Evolutionary conservation across 2,797 vertebrate species (phyloP), one percentile per base, ranked within the genome.

Genomic region (Macrochelys suwanniensis): DNA sequence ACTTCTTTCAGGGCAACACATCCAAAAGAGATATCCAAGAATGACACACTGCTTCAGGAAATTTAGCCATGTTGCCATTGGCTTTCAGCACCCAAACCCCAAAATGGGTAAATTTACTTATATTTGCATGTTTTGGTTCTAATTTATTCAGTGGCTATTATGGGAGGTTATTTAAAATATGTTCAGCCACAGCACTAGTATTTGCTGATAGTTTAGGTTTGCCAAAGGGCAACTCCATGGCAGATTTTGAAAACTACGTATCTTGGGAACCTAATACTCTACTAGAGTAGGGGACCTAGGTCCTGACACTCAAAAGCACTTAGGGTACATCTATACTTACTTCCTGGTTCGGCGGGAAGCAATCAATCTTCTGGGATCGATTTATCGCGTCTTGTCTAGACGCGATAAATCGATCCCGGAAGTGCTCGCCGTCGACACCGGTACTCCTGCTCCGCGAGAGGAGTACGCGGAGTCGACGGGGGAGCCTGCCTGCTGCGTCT

Each of bases 181-280:
- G 80, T 31, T 45, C 84, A 45, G n/a, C 8, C 77, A 65, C 51
- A 84, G 71, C 71, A 82, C n/a, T 47, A 85, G n/a, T 26, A 68
- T 68, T 68, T 68, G 61, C 33, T 68, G 33, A 21, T 86, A 53
- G 6, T 1, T 91, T 76, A 2, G 9, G 77, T 89, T 93, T 84
- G n/a, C 79, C 6, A 84, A 82, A 91, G 54, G 28, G 26, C 33
- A 65, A 65, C 4, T 33, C n/a, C 61, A 9, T n/a, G 33, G 33
- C 33, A 68, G 31, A 33, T 68, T 85, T 77, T 80, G 68, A 87
- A 68, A 94, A 88, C 61, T 37, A n/a, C 59, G 19, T 10, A 51
- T 17, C 61, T 71, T 16, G 11, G 33, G 61, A 84, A 33, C 77
- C 53, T 9, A 37, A 47, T 47, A 16, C 26, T 59, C 42, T 37